Conservation (phyloP, 1,140 invertebrate species). For the Drosophila sp. region DNA sequence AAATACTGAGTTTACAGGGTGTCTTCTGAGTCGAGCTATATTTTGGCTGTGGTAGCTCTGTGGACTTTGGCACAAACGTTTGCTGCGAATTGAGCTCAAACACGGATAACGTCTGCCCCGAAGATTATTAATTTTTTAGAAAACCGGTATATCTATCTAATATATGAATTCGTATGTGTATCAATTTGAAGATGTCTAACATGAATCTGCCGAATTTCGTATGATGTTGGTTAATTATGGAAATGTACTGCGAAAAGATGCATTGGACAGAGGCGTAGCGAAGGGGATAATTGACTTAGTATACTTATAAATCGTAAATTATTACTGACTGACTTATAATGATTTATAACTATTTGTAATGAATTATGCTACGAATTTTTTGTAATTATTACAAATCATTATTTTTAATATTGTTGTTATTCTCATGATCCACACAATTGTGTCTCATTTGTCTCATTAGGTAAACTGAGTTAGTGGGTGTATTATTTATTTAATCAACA, state of each 20-base stretch:
- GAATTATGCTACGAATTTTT: not conserved
- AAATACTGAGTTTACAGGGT: not conserved
- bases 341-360: too few species aligned
- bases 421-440: conserved; percentile 24
- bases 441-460: conserved; percentile 47
- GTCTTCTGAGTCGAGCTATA: not conserved
- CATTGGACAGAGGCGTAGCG: not conserved
- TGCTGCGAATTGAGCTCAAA: conserved; percentile 35
- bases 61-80: conserved; percentile 19
- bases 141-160: conserved; percentile 29
- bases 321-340: too few species aligned
- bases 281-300: not conserved
- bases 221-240: conserved; percentile 23
- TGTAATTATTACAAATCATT: not conserved
- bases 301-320: too few species aligned
- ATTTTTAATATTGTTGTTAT: conserved; percentile 7
- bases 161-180: conserved; percentile 11
- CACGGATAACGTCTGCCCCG: conserved; percentile 16
- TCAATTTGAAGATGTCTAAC: conserved; percentile 1
- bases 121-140: conserved; percentile 24
- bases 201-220: conserved; percentile 5
- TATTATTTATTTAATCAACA: conserved; percentile 26
- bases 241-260: conserved; percentile 14
- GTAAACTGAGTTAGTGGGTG: conserved; percentile 13
- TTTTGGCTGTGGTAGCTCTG: conserved; percentile 3